Evolutionary conservation across 2,888 invertebrate species (phyloP).

Genomic region (Andrena dorsata): DNA sequence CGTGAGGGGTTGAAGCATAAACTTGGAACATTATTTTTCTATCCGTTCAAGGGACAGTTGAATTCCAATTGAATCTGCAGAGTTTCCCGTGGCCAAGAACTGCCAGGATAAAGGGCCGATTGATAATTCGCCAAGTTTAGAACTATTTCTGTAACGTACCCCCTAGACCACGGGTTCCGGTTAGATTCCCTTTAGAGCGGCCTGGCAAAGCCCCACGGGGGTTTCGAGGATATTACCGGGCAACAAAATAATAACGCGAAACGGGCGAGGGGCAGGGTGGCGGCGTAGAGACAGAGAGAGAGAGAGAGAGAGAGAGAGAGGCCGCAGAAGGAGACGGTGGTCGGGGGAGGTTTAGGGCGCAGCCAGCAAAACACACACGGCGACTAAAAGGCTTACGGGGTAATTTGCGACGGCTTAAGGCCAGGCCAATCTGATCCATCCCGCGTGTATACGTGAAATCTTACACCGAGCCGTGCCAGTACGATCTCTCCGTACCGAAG

Average conservation of each 20-base stretch:
- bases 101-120: constrained; percentile 34
- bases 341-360: constrained; percentile 67
- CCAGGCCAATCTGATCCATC: constrained; percentile 81
- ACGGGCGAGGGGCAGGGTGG: constrained; percentile 9
- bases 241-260: constrained; percentile 75
- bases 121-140: constrained; percentile 61
- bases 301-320: not conserved
- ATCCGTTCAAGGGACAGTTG: constrained; percentile 1
- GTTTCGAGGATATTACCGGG: constrained; percentile 74
- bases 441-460: constrained; percentile 78
- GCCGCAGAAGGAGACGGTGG: constrained; percentile 36
- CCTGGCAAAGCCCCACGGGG: constrained; percentile 74
- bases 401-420: constrained; percentile 84
- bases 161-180: constrained; percentile 52
- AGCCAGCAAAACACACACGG: constrained; percentile 78
- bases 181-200: constrained; percentile 75
- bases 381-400: constrained; percentile 83
- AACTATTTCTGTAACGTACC: constrained; percentile 62
- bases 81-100: constrained; percentile 10
- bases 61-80: constrained; percentile 35
- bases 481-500: constrained; percentile 52
- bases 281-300: constrained; percentile 13
- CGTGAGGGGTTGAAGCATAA: constrained; percentile 1
- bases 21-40: not conserved
- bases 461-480: constrained; percentile 73